Conservation (phyloP, 1,140 invertebrate species). For the Linepithema humile region DNA sequence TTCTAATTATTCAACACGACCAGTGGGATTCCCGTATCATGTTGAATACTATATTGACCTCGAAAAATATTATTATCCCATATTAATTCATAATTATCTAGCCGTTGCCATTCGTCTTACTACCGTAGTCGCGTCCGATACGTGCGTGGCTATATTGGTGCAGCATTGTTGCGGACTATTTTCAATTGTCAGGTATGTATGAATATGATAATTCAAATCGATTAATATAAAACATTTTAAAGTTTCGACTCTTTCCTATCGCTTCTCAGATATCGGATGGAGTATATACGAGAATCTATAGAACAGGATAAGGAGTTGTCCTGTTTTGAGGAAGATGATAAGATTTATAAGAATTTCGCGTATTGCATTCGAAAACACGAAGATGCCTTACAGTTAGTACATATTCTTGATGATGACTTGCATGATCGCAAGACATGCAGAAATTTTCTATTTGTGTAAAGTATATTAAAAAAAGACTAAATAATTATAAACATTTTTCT, state of each 20-base stretch:
- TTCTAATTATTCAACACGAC: conserved; percentile 27
- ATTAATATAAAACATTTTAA: neutral
- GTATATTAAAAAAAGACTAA: neutral
- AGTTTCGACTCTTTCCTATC: neutral
- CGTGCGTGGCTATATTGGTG: conserved; percentile 55
- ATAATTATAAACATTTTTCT: neutral
- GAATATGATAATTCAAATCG: neutral
- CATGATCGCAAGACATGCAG: neutral
- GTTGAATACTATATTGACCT: conserved; percentile 67
- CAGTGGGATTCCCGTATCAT: conserved; percentile 61
- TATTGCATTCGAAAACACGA: conserved; percentile 28
- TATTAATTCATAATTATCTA: conserved; percentile 64
- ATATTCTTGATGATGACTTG: neutral
- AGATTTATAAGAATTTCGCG: conserved; percentile 24
- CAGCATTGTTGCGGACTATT: conserved; percentile 67
- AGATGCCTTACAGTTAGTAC: conserved; percentile 14
- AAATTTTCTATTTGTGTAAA: neutral
- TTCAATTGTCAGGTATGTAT: conserved; percentile 60
- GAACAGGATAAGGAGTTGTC: conserved; percentile 18
- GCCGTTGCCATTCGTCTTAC: conserved; percentile 53
- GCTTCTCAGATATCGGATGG: conserved; percentile 5
- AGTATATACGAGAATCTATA: neutral
- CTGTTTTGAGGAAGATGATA: neutral
- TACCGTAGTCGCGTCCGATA: conserved; percentile 58
- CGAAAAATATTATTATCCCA: conserved; percentile 62